phyloP scores from a whole-genome alignment of 2,797 vertebrate genomes.

The Microcaecilia unicolor region DNA sequence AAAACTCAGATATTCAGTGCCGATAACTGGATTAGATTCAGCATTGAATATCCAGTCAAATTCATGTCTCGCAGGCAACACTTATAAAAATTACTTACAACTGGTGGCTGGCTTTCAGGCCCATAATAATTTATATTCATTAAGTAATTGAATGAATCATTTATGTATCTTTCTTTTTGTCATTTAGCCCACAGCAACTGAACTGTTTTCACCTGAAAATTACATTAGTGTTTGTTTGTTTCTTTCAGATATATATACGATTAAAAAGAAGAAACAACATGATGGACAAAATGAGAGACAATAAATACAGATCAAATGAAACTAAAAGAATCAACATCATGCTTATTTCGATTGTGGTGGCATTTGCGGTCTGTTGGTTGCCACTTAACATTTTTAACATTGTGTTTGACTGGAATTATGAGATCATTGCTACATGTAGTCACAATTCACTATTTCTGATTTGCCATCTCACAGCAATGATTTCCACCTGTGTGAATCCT shows the following conservation, averaged over 20 bases:
- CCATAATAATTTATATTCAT: no score
- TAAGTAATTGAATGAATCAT: no score
- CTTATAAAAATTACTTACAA: no score
- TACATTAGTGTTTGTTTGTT: constrained; percentile 1
- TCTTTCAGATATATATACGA: constrained; percentile 66
- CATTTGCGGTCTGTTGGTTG: constrained; percentile 75
- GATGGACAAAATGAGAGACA: constrained; percentile 79
- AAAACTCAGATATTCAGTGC: no score
- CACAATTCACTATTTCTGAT: constrained; percentile 74
- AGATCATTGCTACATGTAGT: constrained; percentile 64
- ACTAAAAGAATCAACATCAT: constrained; percentile 73
- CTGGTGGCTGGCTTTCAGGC: no score
- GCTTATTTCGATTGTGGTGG: constrained; percentile 75
- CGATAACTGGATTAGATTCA: no score
- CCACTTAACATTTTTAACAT: constrained; percentile 78
- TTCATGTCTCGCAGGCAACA: no score
- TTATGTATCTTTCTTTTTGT: constrained; percentile 19
- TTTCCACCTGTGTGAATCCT: constrained; percentile 76
- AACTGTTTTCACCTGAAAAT: no score
- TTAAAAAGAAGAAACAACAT: constrained; percentile 66
- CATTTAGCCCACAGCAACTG: no score
- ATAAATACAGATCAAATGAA: constrained; percentile 67
- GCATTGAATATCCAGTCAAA: no score
- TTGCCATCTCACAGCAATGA: constrained; percentile 77
- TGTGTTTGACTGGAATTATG: constrained; percentile 74